Conservation (phyloP, 2,113 vertebrate genomes). For the Ranitomeya variabilis region DNA sequence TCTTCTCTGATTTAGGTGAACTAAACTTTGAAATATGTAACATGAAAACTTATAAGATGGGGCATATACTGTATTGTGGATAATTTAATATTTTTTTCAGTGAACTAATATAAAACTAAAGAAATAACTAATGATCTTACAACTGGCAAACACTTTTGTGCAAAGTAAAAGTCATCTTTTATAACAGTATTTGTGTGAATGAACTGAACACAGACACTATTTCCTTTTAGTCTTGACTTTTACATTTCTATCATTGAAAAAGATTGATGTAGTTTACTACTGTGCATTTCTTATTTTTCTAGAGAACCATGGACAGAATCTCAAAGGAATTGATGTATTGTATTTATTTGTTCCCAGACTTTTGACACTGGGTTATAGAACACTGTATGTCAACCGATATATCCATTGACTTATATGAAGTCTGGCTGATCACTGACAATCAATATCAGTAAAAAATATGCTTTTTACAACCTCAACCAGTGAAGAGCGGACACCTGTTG, state of each 20-base stretch:
- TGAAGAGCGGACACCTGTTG: not conserved
- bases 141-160: not conserved
- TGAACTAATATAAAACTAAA: not conserved
- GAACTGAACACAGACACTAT: not conserved
- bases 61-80: not conserved
- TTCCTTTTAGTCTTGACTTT: conserved; percentile 5
- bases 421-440: not conserved
- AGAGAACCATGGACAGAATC: not conserved
- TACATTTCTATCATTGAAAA: not conserved
- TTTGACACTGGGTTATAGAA: not conserved
- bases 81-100: not conserved
- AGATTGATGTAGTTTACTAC: conserved; percentile 1
- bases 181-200: not conserved
- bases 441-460: not conserved
- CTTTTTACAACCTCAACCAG: not conserved
- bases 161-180: not conserved
- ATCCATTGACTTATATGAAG: conserved; percentile 14
- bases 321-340: not conserved
- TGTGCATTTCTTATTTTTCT: not conserved
- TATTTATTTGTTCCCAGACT: conserved; percentile 15
- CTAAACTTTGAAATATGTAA: no score
- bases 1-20: no score
- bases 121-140: not conserved
- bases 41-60: no score
- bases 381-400: not conserved